Base-by-base conservation (phyloP, 2,113 vertebrate genomes). In the Chaetodon trifascialis region DNA sequence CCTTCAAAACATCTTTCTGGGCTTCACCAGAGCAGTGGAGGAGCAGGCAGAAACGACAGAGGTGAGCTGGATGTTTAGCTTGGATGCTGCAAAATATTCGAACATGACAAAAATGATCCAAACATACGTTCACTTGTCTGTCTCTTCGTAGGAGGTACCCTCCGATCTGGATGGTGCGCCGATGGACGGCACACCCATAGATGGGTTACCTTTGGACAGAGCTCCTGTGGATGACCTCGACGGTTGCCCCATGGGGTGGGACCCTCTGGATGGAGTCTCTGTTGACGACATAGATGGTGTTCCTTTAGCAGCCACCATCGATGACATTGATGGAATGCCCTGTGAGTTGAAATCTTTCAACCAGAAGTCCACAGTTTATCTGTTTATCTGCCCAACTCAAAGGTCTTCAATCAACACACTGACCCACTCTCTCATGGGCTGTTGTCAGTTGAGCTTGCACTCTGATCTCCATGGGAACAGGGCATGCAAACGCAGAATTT, bases 1-100 rank as follows among this genome's bases (percentile, higher is more conserved):
- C 84, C 91, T 96, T 49, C 96, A 96, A 71, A 96, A 96, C 79
- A 94, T 96, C 86, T 96, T 96, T 79, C 92, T 96, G 80, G 96
- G 96, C 66, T 92, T 94, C 8, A 82, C 94, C 58, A 96, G 95
- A 90, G 84, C 83, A 4, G 94, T 80, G 38, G 94, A 96, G 76
- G 95, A 96, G 78, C 21, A 77, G 30, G 71, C 83, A 1, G 93
- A 93, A 34, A 78, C 46, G 2, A 42, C 69, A 54, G 83, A 95
- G 92, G 95, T 95, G 75, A 91, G 78, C 56, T 66, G 4, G 66
- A 59, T 67, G 21, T 59, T 67, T 14, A 34, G 58, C 30, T 55
- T 11, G 30, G 30, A 30, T 30, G 30, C 3, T 30, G 30, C 30
- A 30, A 30, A 30, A 30, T 30, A 30, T 30, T 30, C 3, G 30